Evolutionary conservation across 2,797 vertebrate genomes (phyloP).

Genomic region (Pseudocheirus occidentalis): DNA sequence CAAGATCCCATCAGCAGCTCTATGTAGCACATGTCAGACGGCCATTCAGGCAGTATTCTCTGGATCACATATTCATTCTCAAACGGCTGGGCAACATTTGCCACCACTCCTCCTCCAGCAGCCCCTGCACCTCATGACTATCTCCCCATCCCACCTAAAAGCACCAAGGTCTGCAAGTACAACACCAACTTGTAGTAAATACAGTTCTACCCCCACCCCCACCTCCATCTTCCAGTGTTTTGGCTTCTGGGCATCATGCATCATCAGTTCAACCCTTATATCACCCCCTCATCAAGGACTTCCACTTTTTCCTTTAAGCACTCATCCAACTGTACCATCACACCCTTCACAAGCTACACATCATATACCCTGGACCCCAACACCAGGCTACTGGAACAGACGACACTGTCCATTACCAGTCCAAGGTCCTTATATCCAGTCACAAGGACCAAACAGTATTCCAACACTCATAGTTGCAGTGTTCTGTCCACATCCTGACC

Average conservation of each 20-base stretch:
- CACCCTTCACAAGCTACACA: constrained; percentile 85
- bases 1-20: constrained; percentile 84
- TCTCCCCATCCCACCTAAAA: constrained; percentile 83
- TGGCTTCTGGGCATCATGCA: constrained; percentile 83
- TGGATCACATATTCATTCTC: constrained; percentile 85
- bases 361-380: constrained; percentile 85
- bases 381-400: constrained; percentile 87
- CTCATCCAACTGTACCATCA: constrained; percentile 83
- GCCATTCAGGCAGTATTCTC: constrained; percentile 83
- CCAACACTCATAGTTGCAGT: constrained; percentile 84
- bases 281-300: constrained; percentile 86
- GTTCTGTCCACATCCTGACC: constrained; percentile 87
- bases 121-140: constrained; percentile 86
- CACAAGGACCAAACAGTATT: constrained; percentile 89
- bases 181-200: constrained; percentile 93
- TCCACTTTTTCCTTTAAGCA: constrained; percentile 82
- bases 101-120: constrained; percentile 87
- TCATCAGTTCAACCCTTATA: constrained; percentile 85
- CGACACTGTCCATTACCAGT: constrained; percentile 85
- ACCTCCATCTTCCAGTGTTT: constrained; percentile 88
- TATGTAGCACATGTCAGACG: constrained; percentile 84
- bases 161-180: constrained; percentile 88
- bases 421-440: constrained; percentile 86
- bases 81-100: constrained; percentile 85
- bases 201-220: constrained; percentile 90